Evolutionary conservation across 2,113 vertebrate genomes (phyloP).

Genomic region (Marcusenius ussheri): DNA sequence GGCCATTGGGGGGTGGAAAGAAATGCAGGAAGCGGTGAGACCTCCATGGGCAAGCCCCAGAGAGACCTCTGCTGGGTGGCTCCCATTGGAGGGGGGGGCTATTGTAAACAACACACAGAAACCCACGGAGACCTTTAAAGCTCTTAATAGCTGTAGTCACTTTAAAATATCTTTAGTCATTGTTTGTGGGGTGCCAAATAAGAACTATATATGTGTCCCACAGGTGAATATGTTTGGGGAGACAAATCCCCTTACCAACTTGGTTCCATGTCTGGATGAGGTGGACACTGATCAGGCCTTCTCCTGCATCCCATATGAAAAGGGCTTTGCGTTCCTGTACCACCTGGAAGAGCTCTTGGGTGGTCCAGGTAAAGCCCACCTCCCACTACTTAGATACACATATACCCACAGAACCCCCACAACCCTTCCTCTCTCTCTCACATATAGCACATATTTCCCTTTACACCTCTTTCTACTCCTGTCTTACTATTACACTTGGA

Average conservation of each 20-base stretch:
- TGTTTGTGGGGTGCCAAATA: not conserved
- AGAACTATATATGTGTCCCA: not conserved
- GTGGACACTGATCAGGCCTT: slow-evolving; percentile 80
- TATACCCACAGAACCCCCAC: not conserved
- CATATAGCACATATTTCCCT: not conserved
- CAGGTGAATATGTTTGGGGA: slow-evolving; percentile 83
- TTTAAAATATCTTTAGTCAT: not conserved
- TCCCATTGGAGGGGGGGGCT: not conserved
- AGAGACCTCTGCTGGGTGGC: not conserved
- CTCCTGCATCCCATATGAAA: slow-evolving; percentile 91
- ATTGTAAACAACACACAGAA: not conserved
- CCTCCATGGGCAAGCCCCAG: not conserved
- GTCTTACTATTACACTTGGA: not conserved
- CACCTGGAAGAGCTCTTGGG: slow-evolving; percentile 88
- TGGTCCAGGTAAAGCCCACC: slow-evolving; percentile 70
- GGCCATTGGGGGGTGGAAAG: slow-evolving; percentile 89
- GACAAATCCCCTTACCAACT: slow-evolving; percentile 73
- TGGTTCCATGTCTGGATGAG: slow-evolving; percentile 71
- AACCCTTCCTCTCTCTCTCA: not conserved
- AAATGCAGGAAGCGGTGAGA: slow-evolving; percentile 83
- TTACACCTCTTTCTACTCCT: not conserved
- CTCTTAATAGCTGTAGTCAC: not conserved
- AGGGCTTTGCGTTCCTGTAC: slow-evolving; percentile 90
- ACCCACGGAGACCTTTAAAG: not conserved
- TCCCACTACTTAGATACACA: not conserved